Evolutionary conservation across 2,113 vertebrate species (phyloP), one percentile per base, ranked within the genome.

Genomic region (Ploceus nigricollis): DNA sequence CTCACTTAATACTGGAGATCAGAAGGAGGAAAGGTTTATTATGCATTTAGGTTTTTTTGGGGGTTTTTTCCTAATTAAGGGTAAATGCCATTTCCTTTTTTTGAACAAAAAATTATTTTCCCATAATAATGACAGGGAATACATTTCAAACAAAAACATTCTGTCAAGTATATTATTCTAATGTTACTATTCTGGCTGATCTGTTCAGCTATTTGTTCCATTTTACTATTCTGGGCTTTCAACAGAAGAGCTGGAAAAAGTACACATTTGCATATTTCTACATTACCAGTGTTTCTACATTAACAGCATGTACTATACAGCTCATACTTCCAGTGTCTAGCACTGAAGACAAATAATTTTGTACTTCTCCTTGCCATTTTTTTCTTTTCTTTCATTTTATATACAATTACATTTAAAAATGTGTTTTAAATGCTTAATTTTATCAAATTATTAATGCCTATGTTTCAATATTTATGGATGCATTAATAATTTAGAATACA

Each of bases 261-360:
- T 33, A 93, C 70, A 72, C 13, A 90, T 94, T 91, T 94, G 77
- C 92, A 91, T 92, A 92, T 81, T 93, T 89, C 70, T 87, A 71
- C 37, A 89, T 91, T 64, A 91, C 53, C 60, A 88, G 27, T 12
- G 2, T 79, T 90, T 88, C 76, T 53, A 56, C 72, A 54, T 69
- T 94, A 89, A 58, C 66, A 75, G 48, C 61, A 44, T 44, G 68
- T 57, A 80, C 76, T 68, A 81, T 42, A 68, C 20, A 89, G 87
- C 73, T 91, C 63, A 70, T 15, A 61, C 47, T 56, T 88, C 5
- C 23, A 81, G 24, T n/a, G 44, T 40, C 71, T 5, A 75, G n/a
- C 51, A 87, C 28, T 66, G 53, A 51, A 64, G 25, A 79, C 15
- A 51, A 54, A 75, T 53, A 16, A 72, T 87, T 89, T 89, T 89